Conservation (phyloP, 2,888 invertebrate species). For the Drosophila demipolita region DNA sequence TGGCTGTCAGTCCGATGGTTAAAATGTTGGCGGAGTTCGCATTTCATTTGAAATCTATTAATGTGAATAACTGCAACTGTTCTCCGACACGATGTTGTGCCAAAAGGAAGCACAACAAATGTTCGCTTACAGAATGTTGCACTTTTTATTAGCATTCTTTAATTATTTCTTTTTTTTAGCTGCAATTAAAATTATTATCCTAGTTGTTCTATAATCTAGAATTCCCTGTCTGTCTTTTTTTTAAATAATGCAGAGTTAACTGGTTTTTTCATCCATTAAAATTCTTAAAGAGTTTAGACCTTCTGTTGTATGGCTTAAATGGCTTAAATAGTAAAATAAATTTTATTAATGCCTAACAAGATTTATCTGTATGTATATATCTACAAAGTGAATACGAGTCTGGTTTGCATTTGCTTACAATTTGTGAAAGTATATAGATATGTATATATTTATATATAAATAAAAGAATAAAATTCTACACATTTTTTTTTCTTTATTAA, state of each 20-base stretch:
- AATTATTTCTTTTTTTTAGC: background rate
- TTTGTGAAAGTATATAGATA: background rate
- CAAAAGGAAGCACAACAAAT: background rate
- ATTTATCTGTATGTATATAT: background rate
- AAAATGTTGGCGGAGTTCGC: slow-evolving; percentile 31
- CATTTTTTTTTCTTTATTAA: slow-evolving; percentile 38
- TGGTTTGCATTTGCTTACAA: background rate
- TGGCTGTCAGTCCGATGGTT: slow-evolving; percentile 48
- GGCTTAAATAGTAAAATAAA: background rate
- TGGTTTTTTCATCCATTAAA: background rate
- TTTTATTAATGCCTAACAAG: background rate
- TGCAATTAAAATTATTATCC: background rate
- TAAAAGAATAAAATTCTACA: slow-evolving; percentile 3
- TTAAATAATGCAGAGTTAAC: background rate
- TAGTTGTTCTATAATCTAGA: background rate
- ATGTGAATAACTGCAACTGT: slow-evolving; percentile 54
- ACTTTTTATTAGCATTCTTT: background rate
- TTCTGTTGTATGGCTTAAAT: background rate
- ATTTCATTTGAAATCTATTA: slow-evolving; percentile 37
- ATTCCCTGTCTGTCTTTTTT: background rate
- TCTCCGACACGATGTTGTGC: slow-evolving; percentile 23
- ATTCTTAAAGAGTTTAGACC: background rate
- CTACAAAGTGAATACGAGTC: background rate
- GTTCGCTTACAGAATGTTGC: background rate
- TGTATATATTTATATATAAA: background rate